Base-by-base conservation (phyloP, 2,797 vertebrate species). In the Parambassis ranga region DNA sequence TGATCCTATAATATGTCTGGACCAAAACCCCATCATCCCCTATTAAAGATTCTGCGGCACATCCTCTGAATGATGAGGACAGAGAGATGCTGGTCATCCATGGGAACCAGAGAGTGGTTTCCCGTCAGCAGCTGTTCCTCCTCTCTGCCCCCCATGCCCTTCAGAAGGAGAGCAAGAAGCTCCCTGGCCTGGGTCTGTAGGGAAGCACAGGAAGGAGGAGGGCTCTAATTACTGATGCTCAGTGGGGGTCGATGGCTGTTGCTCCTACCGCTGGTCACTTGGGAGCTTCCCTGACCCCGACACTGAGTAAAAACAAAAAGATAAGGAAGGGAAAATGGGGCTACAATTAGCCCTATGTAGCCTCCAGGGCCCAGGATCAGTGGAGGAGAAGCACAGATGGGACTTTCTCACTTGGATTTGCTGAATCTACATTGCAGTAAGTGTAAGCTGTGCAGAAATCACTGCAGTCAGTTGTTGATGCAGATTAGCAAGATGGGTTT, bases 211-310 rank as follows among this genome's bases (percentile, higher is more conserved):
- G 35, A 76, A 33, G 65, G n/a, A 37, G 44, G 46, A 48, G 64
- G 84, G 68, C 14, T 49, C 85, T 83, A 90, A 91, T 94, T 79
- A 89, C 87, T 92, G 85, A 89, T 72, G 84, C 89, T 92, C 86
- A 91, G 83, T 77, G 51, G 71, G 85, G 67, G 71, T 73, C 83
- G 84, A 90, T 91, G 93, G 91, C 90, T 94, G 92, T 79, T 88
- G 90, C 85, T 90, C 83, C 87, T 82, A 81, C 81, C 73, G 75
- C 79, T 80, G 88, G 89, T 84, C 90, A 91, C 81, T 91, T 87
- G 85, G 90, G 88, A 93, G 85, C 87, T 78, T 82, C 84, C 81
- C 76, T 86, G 78, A 82, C 88, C 89, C 75, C 78, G 32, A 81
- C 79, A 75, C 64, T 53, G 67, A 83, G 77, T 82, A 83, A 88